Percentiles rank a stretch among this genome's conserved stretches.
Conservation (phyloP, 2,888 invertebrate genomes). For the Aphodius granarius region DNA sequence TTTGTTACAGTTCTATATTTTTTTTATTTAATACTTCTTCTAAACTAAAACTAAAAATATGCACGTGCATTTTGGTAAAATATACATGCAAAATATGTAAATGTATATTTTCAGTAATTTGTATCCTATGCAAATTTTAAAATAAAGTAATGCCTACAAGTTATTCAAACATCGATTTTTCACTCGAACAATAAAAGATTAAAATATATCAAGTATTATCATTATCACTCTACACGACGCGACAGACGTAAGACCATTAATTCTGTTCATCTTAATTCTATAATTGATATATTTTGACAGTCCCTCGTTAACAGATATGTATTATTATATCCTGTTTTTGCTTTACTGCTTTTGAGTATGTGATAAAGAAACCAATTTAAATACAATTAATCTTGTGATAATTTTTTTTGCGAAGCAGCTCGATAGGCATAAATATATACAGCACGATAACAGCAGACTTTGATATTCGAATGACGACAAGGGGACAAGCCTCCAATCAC, state of each 20-base stretch:
- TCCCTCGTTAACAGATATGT: neutral
- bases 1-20: no score
- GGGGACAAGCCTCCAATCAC: neutral
- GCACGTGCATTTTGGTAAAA: no score
- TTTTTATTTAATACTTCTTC: no score
- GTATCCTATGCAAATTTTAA: no score
- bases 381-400: neutral
- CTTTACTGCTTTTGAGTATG: neutral
- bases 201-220: no score
- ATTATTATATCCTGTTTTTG: neutral
- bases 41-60: no score
- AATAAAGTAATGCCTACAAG: no score
- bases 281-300: neutral
- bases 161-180: no score
- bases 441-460: neutral
- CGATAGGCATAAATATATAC: neutral
- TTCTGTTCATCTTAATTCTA: neutral
- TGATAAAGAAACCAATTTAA: neutral
- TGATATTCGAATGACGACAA: neutral
- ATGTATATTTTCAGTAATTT: no score
- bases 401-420: neutral
- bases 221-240: neutral
- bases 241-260: neutral
- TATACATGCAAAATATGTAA: no score
- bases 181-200: no score